phyloP scores from a whole-genome alignment of 2,113 vertebrate species.

The Pollachius pollachius region DNA sequence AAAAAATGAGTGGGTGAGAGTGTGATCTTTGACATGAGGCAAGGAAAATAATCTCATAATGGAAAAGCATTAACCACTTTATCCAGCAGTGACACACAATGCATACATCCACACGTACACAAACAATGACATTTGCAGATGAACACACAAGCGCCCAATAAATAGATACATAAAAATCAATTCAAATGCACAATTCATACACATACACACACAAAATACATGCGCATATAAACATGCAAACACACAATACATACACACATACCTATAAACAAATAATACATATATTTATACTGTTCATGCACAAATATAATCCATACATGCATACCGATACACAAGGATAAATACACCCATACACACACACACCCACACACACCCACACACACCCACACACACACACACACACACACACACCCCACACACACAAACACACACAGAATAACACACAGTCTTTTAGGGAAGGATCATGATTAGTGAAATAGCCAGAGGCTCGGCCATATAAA shows the following conservation, averaged over 20 bases:
- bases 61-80: neutral
- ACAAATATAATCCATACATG: too few species aligned
- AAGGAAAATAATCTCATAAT: constrained; percentile 10
- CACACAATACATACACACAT: neutral
- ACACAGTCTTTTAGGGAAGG: neutral
- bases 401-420: neutral
- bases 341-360: too few species aligned
- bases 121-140: neutral
- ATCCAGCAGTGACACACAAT: neutral
- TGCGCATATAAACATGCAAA: neutral
- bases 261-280: constrained; percentile 8
- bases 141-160: neutral
- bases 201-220: neutral
- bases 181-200: neutral
- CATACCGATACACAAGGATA: neutral
- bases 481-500: constrained; percentile 28
- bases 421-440: too few species aligned
- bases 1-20: neutral
- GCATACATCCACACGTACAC: neutral
- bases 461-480: constrained; percentile 31
- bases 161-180: neutral
- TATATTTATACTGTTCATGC: constrained; percentile 3
- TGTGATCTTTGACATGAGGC: constrained; percentile 8
- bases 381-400: neutral
- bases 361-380: neutral